Base-by-base conservation (phyloP, 2,888 invertebrate species). In the Laothoe populi region DNA sequence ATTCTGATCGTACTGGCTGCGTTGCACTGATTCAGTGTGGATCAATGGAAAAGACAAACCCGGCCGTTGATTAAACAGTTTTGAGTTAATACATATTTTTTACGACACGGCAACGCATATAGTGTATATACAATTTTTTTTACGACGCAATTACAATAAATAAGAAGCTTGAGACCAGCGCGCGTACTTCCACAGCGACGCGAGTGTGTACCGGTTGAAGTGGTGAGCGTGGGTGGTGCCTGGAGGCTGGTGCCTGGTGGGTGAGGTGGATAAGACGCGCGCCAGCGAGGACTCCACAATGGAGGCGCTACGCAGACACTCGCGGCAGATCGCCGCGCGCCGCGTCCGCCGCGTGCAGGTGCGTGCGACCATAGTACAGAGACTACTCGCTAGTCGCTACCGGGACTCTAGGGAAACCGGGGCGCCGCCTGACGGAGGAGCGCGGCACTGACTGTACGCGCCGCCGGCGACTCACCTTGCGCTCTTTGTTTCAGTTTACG, bases 261-360 rank as follows among this genome's bases (percentile, higher is more conserved):
- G 65, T 49, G 60, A 67, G 4, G 8, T 5, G 7, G 31, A 31
- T 5, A 8, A 31, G 31, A 31, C 62, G 66, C 64, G 65, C 59
- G 49, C 16, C 16, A 13, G 66, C 49, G 62, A 57, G 60, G 46
- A 42, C 57, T 65, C 68, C 86, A 85, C 81, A 79, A 91, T 93
- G 96, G 96, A 96, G 96, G 95, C 96, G 89, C 94, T 97, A 94
- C 95, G 96, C 90, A 95, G 95, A 83, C 96, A 96, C 93, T 96
- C 96, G 93, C 95, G 96, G 94, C 96, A 96, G 93, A 96, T 97
- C 92, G 96, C 96, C 93, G 96, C 96, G 88, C 96, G 94, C 87
- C 95, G 94, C 94, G 95, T 95, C 86, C 95, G 96, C 93, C 96
- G 96, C 95, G 96, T 96, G 93, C 96, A 96, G 96, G 96, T 96